A percentile compares a stretch with the other conserved stretches of the same genome.
Evolutionary conservation across 2,888 invertebrate species (phyloP).

Genomic region (Trilocha varians): DNA sequence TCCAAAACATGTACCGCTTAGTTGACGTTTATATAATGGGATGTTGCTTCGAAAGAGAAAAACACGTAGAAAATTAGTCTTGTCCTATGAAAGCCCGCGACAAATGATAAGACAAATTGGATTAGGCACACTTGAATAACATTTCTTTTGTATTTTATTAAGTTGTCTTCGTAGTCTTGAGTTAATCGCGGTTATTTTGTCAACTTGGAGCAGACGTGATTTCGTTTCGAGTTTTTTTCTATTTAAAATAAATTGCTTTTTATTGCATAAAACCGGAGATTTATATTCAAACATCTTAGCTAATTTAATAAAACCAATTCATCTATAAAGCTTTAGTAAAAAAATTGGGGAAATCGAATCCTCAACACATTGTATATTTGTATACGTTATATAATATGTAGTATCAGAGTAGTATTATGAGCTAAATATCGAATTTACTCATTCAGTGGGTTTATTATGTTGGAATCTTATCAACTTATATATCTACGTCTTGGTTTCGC

Average conservation of each 20-base stretch:
- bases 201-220: neutral
- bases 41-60: neutral
- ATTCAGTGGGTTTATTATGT: no score
- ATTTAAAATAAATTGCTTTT: neutral
- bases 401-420: no score
- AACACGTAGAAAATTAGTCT: constrained; percentile 1
- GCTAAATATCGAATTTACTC: no score
- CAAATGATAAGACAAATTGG: constrained; percentile 5
- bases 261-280: no score
- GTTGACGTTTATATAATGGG: neutral
- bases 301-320: no score
- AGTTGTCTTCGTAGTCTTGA: neutral
- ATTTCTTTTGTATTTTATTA: neutral
- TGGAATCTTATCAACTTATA: no score
- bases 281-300: no score
- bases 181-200: neutral
- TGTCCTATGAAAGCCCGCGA: neutral
- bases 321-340: no score
- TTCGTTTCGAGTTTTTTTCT: neutral
- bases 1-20: neutral
- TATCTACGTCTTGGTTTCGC: no score
- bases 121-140: neutral
- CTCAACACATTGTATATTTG: no score
- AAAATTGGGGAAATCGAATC: no score
- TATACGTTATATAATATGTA: no score